Conservation (phyloP, 1,140 invertebrate species). For the Trichogramma pretiosum region DNA sequence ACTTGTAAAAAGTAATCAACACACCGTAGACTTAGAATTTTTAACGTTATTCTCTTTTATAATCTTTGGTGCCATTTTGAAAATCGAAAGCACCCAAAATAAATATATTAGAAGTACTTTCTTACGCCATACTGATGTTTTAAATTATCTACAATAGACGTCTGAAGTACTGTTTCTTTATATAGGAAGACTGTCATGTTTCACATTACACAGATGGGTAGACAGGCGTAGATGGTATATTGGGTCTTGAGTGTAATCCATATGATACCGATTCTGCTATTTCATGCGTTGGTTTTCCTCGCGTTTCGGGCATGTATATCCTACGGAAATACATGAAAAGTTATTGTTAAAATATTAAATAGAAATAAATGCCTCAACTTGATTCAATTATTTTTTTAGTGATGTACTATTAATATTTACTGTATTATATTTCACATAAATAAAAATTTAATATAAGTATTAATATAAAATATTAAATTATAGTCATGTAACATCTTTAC, state of each 20-base stretch:
- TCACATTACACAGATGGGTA: too few species aligned
- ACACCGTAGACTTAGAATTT: too few species aligned
- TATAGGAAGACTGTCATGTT: too few species aligned
- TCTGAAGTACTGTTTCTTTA: too few species aligned
- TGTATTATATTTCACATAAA: not conserved
- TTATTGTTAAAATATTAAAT: conserved; percentile 21
- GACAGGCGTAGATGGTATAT: too few species aligned
- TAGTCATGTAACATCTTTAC: conserved; percentile 33
- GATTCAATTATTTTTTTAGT: not conserved
- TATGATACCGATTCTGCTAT: conserved; percentile 39
- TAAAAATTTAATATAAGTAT: conserved; percentile 7
- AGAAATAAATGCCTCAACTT: not conserved
- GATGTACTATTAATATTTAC: not conserved
- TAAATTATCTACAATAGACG: too few species aligned
- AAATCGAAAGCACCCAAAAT: too few species aligned
- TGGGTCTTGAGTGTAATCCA: conserved; percentile 32
- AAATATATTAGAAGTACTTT: too few species aligned
- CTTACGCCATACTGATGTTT: too few species aligned
- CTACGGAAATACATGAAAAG: conserved; percentile 32
- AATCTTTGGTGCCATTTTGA: too few species aligned
- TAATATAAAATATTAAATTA: not conserved
- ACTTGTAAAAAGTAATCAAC: too few species aligned
- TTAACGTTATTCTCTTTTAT: too few species aligned
- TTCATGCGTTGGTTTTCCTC: conserved; percentile 53
- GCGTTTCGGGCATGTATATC: conserved; percentile 63